Evolutionary conservation across 2,797 vertebrate species (phyloP), one percentile per base, ranked within the genome.

Genomic region (Myotis pilosus): DNA sequence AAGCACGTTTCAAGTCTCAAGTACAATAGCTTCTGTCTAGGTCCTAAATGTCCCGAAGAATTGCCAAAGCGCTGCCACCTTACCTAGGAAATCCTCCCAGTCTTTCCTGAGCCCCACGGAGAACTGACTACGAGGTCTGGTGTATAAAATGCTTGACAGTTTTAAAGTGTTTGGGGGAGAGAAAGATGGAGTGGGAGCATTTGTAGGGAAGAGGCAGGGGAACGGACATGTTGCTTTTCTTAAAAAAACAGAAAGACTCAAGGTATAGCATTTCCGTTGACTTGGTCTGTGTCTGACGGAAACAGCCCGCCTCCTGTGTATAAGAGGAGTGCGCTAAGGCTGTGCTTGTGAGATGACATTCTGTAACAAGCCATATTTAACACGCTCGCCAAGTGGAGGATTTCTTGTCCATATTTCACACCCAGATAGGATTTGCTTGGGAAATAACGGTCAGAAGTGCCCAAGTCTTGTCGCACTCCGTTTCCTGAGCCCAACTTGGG

Each of bases 41-140:
- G 87, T 88, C 91, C 74, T 28, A 83, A 30, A 93, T 97, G 97
- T 97, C 91, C 89, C 85, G 95, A 96, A 87, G 95, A 97, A 97
- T 96, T 97, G 75, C 90, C 97, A 95, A 97, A 95, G 22, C 83
- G 94, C 71, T 95, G 93, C 90, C 89, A 96, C 92, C 92, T 96
- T 96, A 96, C 57, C 87, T 91, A 96, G 96, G 97, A 96, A 97
- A 97, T 95, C 95, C 91, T 94, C 97, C 97, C 96, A 94, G 94
- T 82, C 91, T 97, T 97, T 97, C 97, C 96, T 96, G 95, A 97
- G 92, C 95, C 96, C 94, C 96, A 49, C 91, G 96, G 96, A 96
- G 97, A 98, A 97, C 62, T 94, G 94, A 97, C 57, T 92, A 93
- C 49, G 4, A 95, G 87, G 94, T 97, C 95, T 91, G 47, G 8